Percentiles rank a stretch among this genome's conserved stretches.
Conservation (phyloP, 2,113 vertebrate genomes). For the Tenebrosternarchus preto region DNA sequence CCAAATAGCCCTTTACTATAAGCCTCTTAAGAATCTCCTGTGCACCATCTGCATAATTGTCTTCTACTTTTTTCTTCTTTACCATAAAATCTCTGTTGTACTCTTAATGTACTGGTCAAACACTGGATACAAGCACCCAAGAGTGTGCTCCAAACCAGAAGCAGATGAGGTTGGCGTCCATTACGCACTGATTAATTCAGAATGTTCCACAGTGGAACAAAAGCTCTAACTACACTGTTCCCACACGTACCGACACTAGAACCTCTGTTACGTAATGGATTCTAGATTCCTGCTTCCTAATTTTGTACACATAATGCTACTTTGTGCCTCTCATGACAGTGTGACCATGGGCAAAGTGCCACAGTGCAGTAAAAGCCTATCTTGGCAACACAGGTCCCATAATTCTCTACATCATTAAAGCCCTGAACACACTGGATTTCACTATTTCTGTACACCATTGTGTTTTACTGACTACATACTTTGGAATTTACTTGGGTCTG, state of each 20-base stretch:
- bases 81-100: neutral
- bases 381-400: constrained; percentile 11
- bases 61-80: neutral
- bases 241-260: neutral
- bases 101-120: neutral
- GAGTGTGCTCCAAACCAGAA: constrained; percentile 6
- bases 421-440: constrained; percentile 11
- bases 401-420: constrained; percentile 20
- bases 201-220: constrained; percentile 5
- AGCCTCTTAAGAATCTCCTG: constrained; percentile 28
- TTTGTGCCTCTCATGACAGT: neutral
- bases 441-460: constrained; percentile 15
- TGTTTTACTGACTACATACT: constrained; percentile 9
- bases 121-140: constrained; percentile 4
- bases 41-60: constrained; percentile 24
- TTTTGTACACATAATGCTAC: neutral
- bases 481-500: constrained; percentile 19
- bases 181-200: constrained; percentile 14
- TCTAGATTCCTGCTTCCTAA: neutral
- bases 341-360: constrained; percentile 28
- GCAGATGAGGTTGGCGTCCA: neutral
- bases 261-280: constrained; percentile 18
- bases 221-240: neutral
- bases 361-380: constrained; percentile 9
- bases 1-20: constrained; percentile 22